Conservation (phyloP, 2,888 invertebrate species). For the Yponomeuta sedellus region DNA sequence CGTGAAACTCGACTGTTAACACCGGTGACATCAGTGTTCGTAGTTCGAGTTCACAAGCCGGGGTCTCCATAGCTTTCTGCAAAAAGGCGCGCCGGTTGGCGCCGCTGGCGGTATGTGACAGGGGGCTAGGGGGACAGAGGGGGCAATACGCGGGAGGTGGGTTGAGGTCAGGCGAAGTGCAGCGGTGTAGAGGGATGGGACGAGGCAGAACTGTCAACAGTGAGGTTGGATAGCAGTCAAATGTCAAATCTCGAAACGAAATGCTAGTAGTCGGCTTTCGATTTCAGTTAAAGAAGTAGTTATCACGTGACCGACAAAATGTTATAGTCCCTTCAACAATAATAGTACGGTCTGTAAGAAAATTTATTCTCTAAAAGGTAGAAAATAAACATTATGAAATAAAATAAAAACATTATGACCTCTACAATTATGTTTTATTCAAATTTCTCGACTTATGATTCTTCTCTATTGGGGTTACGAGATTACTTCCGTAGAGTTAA, state of each 20-base stretch:
- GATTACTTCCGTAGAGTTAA: no score
- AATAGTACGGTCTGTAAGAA: no score
- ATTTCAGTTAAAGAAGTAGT: no score
- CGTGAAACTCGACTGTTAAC: background rate
- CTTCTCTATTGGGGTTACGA: no score
- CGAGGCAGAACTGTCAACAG: background rate
- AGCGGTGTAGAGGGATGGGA: conserved; percentile 34
- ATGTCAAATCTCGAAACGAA: background rate
- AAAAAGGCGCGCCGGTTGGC: conserved; percentile 17
- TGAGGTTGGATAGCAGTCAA: background rate
- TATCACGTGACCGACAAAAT: no score
- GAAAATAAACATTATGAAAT: no score
- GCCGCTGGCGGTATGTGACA: conserved; percentile 5
- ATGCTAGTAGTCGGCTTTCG: background rate
- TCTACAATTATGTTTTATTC: no score
- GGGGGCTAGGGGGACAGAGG: conserved; percentile 5
- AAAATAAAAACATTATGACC: no score
- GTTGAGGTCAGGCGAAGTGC: conserved; percentile 61
- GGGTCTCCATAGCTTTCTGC: background rate
- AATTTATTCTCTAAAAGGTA: no score
- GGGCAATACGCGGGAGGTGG: conserved; percentile 20
- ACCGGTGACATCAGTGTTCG: background rate
- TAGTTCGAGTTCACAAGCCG: background rate
- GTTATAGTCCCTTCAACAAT: no score
- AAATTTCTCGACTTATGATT: no score